phyloP scores from a whole-genome alignment of 1,140 invertebrate species.

The Eufriesea mexicana region DNA sequence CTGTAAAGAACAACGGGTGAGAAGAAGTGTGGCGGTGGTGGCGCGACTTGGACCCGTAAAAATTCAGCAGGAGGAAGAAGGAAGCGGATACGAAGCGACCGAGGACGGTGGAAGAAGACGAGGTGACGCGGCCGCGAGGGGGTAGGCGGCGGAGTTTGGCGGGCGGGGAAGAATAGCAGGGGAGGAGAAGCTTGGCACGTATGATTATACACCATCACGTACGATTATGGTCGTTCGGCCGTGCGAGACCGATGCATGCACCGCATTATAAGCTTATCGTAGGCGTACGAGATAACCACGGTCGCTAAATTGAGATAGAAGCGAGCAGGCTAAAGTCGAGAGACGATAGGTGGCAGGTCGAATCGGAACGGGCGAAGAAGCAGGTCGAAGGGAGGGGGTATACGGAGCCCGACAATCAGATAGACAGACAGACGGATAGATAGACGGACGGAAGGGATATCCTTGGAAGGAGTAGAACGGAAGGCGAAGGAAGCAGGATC shows the following conservation, averaged over 20 bases:
- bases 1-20: slow-evolving; percentile 17
- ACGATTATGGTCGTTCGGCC: slow-evolving; percentile 68
- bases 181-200: slow-evolving; percentile 61
- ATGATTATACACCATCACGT: slow-evolving; percentile 73
- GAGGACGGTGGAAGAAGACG: background rate
- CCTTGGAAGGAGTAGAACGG: slow-evolving; percentile 51
- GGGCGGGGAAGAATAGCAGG: slow-evolving; percentile 14
- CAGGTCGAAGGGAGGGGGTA: background rate
- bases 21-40: background rate
- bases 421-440: background rate
- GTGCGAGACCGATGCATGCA: slow-evolving; percentile 62
- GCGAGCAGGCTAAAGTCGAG: slow-evolving; percentile 37
- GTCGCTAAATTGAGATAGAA: slow-evolving; percentile 72
- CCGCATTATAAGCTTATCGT: slow-evolving; percentile 70
- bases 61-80: slow-evolving; percentile 33
- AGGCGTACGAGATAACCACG: slow-evolving; percentile 62
- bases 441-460: slow-evolving; percentile 36
- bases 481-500: slow-evolving; percentile 45
- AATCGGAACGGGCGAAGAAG: slow-evolving; percentile 15
- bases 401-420: slow-evolving; percentile 1
- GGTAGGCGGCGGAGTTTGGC: background rate
- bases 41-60: background rate
- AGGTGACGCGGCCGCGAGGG: background rate
- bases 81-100: background rate
- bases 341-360: slow-evolving; percentile 43